Conservation (phyloP, 2,113 vertebrate genomes). For the Fukomys damarensis region DNA sequence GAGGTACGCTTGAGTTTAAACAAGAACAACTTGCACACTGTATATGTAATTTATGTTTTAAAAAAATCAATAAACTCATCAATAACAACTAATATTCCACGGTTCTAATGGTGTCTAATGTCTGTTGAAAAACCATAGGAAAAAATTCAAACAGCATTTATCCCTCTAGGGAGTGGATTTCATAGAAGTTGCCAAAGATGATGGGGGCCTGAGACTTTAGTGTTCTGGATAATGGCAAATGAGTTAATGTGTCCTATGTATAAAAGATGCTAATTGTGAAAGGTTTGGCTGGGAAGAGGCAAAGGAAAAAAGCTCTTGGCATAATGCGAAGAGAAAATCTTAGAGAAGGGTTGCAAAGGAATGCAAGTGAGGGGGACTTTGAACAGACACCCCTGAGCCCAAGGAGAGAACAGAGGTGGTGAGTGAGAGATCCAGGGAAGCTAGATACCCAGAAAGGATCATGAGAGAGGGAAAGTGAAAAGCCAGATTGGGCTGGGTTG, state of each 20-base stretch:
- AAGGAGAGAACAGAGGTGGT: neutral
- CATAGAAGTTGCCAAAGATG: neutral
- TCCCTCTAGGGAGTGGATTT: neutral
- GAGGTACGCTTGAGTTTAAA: constrained; percentile 13
- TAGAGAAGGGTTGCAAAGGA: neutral
- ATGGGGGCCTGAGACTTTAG: neutral
- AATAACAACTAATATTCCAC: neutral
- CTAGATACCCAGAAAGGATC: neutral
- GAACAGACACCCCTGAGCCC: neutral
- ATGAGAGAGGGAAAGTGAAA: neutral
- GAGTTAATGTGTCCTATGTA: neutral
- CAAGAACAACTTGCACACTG: neutral
- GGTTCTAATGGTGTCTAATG: neutral
- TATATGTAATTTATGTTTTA: neutral
- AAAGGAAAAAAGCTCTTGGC: neutral
- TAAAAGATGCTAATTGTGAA: neutral
- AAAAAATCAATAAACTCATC: neutral
- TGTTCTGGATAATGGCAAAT: neutral
- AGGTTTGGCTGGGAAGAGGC: neutral
- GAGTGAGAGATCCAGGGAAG: neutral
- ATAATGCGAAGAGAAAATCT: neutral
- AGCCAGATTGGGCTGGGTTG: neutral
- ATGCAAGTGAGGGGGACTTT: neutral
- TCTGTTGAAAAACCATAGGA: neutral
- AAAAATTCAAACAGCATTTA: neutral